phyloP scores from a whole-genome alignment of 2,113 vertebrate species.

The Panurus biarmicus region DNA sequence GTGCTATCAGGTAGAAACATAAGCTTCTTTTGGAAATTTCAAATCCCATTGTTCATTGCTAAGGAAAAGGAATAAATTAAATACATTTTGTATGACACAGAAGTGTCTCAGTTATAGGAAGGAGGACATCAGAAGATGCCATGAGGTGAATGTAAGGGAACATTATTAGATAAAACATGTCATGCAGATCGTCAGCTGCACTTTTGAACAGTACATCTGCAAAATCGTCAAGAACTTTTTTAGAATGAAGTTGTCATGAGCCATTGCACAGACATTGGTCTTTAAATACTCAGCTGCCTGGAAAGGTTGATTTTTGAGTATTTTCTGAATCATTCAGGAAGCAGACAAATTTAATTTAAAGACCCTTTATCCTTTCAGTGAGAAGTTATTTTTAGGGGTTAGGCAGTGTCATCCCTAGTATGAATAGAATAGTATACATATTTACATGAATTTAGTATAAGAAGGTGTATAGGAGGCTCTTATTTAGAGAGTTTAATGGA shows the following conservation, averaged over 20 bases:
- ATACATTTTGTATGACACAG: background rate
- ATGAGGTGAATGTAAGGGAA: background rate
- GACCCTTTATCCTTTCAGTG: background rate
- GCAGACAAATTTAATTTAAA: background rate
- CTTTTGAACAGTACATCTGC: background rate
- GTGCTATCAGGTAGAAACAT: background rate
- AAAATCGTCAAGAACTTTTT: background rate
- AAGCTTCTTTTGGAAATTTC: background rate
- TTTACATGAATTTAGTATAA: background rate
- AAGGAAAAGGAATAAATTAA: background rate
- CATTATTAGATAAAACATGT: background rate
- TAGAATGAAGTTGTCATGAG: background rate
- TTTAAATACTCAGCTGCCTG: background rate
- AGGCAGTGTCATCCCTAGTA: background rate
- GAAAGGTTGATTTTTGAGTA: background rate
- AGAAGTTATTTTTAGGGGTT: background rate
- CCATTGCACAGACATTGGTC: background rate
- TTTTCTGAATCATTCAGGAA: background rate
- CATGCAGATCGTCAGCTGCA: background rate
- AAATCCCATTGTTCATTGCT: background rate
- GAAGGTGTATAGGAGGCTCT: background rate
- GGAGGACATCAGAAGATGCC: background rate
- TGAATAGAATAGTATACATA: background rate
- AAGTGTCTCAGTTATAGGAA: background rate
- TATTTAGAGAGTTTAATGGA: background rate